Base-by-base conservation (phyloP, 2,888 invertebrate species). In the Dorcus parallelipipedus region DNA sequence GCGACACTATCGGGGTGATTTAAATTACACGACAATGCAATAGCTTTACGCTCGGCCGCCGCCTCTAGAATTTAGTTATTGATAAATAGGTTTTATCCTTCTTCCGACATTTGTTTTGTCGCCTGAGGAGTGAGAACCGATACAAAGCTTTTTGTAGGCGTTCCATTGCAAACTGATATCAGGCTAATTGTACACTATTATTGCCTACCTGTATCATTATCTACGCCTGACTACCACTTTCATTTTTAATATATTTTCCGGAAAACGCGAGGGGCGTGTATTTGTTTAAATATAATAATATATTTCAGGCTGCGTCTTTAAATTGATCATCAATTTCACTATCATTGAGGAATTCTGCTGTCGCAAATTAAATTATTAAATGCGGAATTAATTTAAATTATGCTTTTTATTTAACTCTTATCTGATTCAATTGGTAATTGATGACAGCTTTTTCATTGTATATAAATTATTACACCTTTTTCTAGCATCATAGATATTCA, bases 91-190 rank as follows among this genome's bases (percentile, higher is more conserved):
- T 66, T 52, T 67, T 68, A 67, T 67, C 67, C 68, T 56, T 69
- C 67, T 71, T 73, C 72, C 73, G 71, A 71, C 71, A 68, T 69
- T 68, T 64, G 69, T 70, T 70, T 69, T 68, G 71, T 67, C 71
- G 71, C 72, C 69, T 58, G 64, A 45, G 66, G 64, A 62, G 62
- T 58, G 64, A 59, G 61, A 57, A 59, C 59, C 64, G 64, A 65
- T 64, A 57, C 20, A 56, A 58, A 49, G 57, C 61, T 59, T 54
- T 41, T 55, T 57, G 62, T 57, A 54, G 62, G 64, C 65, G 67
- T 63, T 59, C 59, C 55, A 56, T 52, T 43, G 64, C 59, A 62
- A 66, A 67, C 64, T 62, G 68, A 68, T 69, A 69, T 63, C 68
- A 61, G 59, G 62, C 67, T 70, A 71, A 71, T 71, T 67, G 67